Evolutionary conservation across 2,888 invertebrate genomes (phyloP).

Genomic region (Harpalus rubripes): DNA sequence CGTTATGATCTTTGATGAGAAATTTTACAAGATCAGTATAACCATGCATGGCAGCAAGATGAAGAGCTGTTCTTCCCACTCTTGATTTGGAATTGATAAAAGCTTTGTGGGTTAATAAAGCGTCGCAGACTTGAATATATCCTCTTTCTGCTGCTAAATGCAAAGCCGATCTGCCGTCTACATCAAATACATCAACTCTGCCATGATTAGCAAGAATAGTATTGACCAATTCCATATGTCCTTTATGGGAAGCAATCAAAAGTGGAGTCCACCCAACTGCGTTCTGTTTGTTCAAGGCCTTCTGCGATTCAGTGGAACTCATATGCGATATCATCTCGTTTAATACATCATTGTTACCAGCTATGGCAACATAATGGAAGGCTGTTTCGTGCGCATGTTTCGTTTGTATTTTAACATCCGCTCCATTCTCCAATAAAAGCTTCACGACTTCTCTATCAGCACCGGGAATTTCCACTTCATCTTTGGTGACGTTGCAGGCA

Average conservation of each 20-base stretch:
- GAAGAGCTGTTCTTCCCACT: conserved; percentile 97
- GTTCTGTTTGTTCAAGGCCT: conserved; percentile 96
- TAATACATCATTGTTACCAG: conserved; percentile 97
- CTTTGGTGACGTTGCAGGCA: conserved; percentile 92
- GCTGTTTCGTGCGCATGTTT: conserved; percentile 94
- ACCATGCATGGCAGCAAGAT: conserved; percentile 98
- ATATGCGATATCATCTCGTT: conserved; percentile 96
- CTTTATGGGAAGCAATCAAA: conserved; percentile 96
- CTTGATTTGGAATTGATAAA: conserved; percentile 99
- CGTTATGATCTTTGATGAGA: conserved; percentile 96
- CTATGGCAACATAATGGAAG: conserved; percentile 96
- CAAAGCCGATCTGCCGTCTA: conserved; percentile 95
- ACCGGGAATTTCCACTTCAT: conserved; percentile 86
- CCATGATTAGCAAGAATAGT: conserved; percentile 96
- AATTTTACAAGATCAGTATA: conserved; percentile 94
- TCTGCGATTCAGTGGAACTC: conserved; percentile 93
- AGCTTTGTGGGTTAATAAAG: conserved; percentile 94
- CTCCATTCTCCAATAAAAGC: conserved; percentile 93
- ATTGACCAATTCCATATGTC: conserved; percentile 95
- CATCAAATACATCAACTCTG: conserved; percentile 98
- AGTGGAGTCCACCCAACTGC: conserved; percentile 98
- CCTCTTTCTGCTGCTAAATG: conserved; percentile 97
- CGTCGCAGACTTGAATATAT: conserved; percentile 93
- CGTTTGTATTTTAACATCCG: conserved; percentile 91
- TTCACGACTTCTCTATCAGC: conserved; percentile 93